Percentiles rank a stretch among this genome's conserved stretches.
Evolutionary conservation across 2,888 invertebrate species (phyloP).

Genomic region (Apamea epomidion): DNA sequence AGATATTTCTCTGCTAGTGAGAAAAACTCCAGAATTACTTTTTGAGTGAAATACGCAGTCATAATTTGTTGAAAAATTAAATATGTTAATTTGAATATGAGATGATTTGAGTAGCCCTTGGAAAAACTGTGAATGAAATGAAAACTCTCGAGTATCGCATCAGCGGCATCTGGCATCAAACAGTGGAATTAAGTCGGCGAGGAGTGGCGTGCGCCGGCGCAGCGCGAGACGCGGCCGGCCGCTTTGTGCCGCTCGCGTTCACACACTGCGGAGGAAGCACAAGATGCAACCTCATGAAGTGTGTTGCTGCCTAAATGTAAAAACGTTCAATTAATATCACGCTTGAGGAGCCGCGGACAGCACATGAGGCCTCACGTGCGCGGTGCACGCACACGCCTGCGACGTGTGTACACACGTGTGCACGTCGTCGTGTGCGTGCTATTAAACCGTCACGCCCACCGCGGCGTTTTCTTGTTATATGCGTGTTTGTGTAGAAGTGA

Average conservation of each 20-base stretch:
- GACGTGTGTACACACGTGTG: conserved; percentile 26
- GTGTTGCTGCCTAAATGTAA: conserved; percentile 45
- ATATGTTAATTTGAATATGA: background rate
- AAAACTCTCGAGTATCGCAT: background rate
- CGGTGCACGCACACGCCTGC: conserved; percentile 9
- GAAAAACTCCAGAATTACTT: conserved; percentile 1
- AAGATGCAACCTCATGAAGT: conserved; percentile 28
- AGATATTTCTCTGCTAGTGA: background rate
- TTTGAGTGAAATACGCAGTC: background rate
- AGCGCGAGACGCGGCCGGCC: background rate
- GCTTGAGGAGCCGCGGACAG: conserved; percentile 49
- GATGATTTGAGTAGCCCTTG: background rate
- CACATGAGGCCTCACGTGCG: conserved; percentile 58
- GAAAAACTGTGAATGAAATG: conserved; percentile 7
- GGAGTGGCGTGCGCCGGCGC: background rate
- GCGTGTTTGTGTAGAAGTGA: conserved; percentile 37
- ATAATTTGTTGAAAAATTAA: background rate
- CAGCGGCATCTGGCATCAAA: conserved; percentile 42
- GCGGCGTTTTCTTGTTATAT: conserved; percentile 8
- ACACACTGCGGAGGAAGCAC: background rate
- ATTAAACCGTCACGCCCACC: conserved; percentile 36
- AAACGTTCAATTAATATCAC: conserved; percentile 52
- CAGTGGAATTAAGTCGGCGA: conserved; percentile 20
- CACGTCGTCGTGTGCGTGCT: conserved; percentile 13
- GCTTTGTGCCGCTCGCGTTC: background rate